phyloP scores from a whole-genome alignment of 2,113 vertebrate species.

The Progne subis region DNA sequence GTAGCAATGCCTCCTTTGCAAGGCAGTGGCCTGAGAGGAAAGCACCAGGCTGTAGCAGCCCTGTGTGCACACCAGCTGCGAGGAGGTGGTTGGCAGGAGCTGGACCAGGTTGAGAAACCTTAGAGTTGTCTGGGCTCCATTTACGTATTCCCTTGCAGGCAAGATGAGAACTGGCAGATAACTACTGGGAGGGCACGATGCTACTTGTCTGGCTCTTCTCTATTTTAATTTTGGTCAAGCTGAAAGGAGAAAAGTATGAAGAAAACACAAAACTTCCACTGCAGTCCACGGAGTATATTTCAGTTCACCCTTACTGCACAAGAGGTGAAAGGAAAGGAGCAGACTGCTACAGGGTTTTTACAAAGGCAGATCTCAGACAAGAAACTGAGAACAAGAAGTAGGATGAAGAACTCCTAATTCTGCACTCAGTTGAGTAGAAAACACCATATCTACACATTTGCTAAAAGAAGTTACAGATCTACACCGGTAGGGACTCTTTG shows the following conservation, averaged over 20 bases:
- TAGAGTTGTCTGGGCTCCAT: not conserved
- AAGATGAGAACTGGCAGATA: not conserved
- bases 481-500: not conserved
- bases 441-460: not conserved
- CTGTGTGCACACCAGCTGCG: not conserved
- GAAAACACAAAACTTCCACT: not conserved
- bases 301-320: not conserved
- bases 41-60: not conserved
- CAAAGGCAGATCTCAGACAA: not conserved
- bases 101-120: not conserved
- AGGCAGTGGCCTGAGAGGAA: not conserved
- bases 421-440: not conserved
- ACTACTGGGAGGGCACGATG: not conserved
- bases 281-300: not conserved
- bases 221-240: not conserved
- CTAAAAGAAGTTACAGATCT: not conserved
- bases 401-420: not conserved
- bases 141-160: not conserved
- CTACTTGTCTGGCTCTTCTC: not conserved
- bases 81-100: not conserved
- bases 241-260: not conserved
- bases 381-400: not conserved
- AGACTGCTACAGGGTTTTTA: not conserved
- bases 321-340: not conserved
- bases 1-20: not conserved